phyloP scores from a whole-genome alignment of 2,113 vertebrate species.

The Plecotus auritus region DNA sequence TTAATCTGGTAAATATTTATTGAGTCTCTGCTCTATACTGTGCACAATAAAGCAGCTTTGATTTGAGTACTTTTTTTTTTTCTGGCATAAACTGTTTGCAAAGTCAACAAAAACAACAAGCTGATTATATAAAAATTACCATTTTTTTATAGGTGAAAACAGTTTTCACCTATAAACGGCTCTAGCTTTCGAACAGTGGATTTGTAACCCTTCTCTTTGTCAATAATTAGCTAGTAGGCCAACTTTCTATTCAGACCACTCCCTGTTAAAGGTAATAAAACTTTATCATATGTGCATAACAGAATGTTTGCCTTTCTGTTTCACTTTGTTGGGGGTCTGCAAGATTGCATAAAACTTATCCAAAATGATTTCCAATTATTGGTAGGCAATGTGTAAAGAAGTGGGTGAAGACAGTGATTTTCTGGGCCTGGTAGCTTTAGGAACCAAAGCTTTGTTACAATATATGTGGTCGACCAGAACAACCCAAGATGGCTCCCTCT shows the following conservation, averaged over 20 bases:
- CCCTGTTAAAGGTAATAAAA: slow-evolving; percentile 38
- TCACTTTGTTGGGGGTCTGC: background rate
- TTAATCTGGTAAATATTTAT: background rate
- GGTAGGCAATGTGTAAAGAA: background rate
- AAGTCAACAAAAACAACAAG: background rate
- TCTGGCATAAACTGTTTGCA: background rate
- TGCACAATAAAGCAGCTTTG: background rate
- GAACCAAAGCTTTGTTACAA: background rate
- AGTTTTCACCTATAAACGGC: background rate
- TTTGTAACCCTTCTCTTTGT: slow-evolving; percentile 2
- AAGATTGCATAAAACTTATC: background rate
- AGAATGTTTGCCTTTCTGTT: slow-evolving; percentile 2
- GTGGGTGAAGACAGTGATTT: background rate
- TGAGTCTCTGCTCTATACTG: background rate
- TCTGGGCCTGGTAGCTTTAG: background rate
- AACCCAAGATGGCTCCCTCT: background rate
- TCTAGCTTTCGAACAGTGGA: background rate
- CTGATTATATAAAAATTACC: background rate
- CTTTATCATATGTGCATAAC: background rate
- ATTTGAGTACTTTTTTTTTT: background rate
- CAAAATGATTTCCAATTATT: background rate
- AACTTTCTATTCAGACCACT: background rate
- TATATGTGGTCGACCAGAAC: background rate
- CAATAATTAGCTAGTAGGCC: slow-evolving; percentile 37
- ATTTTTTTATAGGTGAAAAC: background rate